Percentiles rank a stretch among this genome's conserved stretches.
phyloP scores from a whole-genome alignment of 2,888 invertebrate genomes.

The Ariolimax columbianus region DNA sequence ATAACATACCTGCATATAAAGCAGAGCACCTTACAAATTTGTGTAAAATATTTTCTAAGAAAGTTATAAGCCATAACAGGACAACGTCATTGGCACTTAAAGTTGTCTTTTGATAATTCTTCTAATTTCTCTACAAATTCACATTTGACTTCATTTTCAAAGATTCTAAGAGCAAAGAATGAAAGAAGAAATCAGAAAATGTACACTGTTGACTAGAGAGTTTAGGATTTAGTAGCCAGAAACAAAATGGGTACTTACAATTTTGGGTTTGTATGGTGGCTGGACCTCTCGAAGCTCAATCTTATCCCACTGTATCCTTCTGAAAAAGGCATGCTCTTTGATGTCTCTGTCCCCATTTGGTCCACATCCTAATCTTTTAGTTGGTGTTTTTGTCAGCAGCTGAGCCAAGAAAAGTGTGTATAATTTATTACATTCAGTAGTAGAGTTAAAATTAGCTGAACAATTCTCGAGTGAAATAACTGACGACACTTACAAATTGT shows the following conservation, averaged over 20 bases:
- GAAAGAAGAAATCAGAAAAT: background rate
- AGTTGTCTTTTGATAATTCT: too few relatives aligned
- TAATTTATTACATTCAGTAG: background rate
- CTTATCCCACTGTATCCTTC: conserved; percentile 98
- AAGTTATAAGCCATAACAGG: too few relatives aligned
- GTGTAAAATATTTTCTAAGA: background rate
- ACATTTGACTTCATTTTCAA: background rate
- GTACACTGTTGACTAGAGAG: background rate
- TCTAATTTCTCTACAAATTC: background rate
- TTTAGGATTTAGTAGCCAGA: background rate
- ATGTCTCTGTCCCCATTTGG: conserved; percentile 95
- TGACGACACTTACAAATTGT: too few relatives aligned
- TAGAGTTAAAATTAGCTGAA: too few relatives aligned
- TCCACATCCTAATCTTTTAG: conserved; percentile 93
- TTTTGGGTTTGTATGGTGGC: conserved; percentile 99
- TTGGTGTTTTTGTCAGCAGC: conserved; percentile 96
- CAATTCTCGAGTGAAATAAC: too few relatives aligned
- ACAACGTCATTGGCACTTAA: background rate
- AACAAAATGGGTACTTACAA: conserved; percentile 85
- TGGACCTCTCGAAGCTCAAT: conserved; percentile 98
- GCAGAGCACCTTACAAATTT: background rate
- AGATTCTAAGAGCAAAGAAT: background rate
- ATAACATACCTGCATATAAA: background rate
- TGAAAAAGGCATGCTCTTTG: conserved; percentile 96
- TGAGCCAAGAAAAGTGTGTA: conserved; percentile 77